Percentiles rank a stretch among this genome's conserved stretches.
phyloP scores from a whole-genome alignment of 2,797 vertebrate species.

The Phataginus tricuspis region DNA sequence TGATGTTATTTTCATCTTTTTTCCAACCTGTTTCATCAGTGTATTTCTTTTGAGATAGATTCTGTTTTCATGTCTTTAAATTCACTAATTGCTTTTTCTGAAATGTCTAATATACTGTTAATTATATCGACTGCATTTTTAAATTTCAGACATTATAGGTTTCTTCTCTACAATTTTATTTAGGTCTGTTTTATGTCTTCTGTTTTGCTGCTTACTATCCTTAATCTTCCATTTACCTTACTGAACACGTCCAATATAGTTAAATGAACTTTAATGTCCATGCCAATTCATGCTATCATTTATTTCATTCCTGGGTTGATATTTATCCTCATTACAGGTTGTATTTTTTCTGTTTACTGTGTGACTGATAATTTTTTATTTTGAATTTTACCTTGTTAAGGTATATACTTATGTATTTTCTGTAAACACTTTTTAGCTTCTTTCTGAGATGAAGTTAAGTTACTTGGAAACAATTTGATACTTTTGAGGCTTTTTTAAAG shows the following conservation, averaged over 20 bases:
- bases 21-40: neutral
- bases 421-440: neutral
- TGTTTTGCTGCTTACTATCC: neutral
- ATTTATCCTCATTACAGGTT: neutral
- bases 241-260: neutral
- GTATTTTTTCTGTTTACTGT: neutral
- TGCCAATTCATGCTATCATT: neutral
- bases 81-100: neutral
- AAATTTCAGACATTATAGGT: neutral
- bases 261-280: neutral
- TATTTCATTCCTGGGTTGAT: neutral
- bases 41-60: neutral
- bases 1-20: neutral
- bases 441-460: neutral
- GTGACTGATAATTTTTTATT: neutral
- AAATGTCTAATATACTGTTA: neutral
- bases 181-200: neutral
- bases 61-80: neutral
- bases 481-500: neutral
- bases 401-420: neutral
- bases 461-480: neutral
- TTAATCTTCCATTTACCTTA: neutral
- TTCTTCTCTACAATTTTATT: neutral
- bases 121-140: neutral
- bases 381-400: neutral